Evolutionary conservation across 2,888 invertebrate species (phyloP).

Genomic region (Phalera bucephala): DNA sequence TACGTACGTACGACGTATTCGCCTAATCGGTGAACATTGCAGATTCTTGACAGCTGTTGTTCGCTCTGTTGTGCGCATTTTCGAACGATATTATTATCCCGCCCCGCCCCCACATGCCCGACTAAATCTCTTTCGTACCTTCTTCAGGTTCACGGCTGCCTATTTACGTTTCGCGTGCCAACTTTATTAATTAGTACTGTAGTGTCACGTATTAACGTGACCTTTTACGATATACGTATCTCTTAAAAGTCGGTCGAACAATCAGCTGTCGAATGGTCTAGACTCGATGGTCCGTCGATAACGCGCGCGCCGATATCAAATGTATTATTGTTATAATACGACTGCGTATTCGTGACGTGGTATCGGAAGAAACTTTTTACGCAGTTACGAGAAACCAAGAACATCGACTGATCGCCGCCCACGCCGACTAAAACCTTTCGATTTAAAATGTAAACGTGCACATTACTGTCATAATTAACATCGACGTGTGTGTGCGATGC

Average conservation of each 20-base stretch:
- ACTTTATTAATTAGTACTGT: constrained; percentile 21
- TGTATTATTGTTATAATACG: constrained; percentile 23
- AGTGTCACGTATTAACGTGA: constrained; percentile 13
- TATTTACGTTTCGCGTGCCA: constrained; percentile 45
- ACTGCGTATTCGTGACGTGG: background rate
- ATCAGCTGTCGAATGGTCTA: constrained; percentile 25
- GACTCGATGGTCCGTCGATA: constrained; percentile 15
- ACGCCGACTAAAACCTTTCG: constrained; percentile 1
- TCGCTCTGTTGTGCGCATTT: too few species aligned
- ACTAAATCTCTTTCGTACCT: constrained; percentile 32
- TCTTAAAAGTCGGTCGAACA: constrained; percentile 8
- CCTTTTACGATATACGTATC: constrained; percentile 30
- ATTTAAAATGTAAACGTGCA: constrained; percentile 1
- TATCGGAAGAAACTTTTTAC: background rate
- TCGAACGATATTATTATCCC: too few species aligned
- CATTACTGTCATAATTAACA: constrained; percentile 9
- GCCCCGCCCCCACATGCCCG: too few species aligned
- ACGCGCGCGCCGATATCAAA: constrained; percentile 11
- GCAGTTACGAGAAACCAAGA: constrained; percentile 1
- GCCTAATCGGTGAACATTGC: too few species aligned
- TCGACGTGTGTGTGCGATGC: constrained; percentile 1
- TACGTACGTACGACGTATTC: too few species aligned
- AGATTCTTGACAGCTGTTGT: too few species aligned
- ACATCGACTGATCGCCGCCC: background rate
- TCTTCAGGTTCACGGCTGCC: constrained; percentile 53